Base-by-base conservation (phyloP, 1,140 invertebrate species). In the Drosophila insularis region DNA sequence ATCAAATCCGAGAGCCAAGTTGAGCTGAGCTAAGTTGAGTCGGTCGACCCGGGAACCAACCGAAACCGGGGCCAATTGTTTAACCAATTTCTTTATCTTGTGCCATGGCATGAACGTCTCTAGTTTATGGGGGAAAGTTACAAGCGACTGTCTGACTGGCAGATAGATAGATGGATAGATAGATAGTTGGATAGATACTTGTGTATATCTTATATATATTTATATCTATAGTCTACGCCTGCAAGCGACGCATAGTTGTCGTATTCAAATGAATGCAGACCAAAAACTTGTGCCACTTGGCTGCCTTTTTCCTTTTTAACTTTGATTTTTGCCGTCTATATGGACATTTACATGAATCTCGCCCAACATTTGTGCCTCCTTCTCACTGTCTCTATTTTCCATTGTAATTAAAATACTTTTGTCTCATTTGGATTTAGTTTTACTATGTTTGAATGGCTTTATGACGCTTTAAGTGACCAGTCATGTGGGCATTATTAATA, bases 41-140 rank as follows among this genome's bases (percentile, higher is more conserved):
- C 11, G 35, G 11, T 4, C 11, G 10, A 11, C 14, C 43, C 37
- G 40, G 19, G 65, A 40, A 2, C 56, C 31, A 10, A 17, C 32
- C 17, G 31, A 59, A 68, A 75, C 63, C 63, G 8, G 61, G 54
- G 40, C 68, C 68, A 80, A 77, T 82, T 69, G 58, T 80, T 78
- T 82, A 78, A 68, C 72, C 81, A 69, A 78, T 75, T 75, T 71
- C 63, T 73, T 76, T 77, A 73, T 71, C 70, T 73, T 68, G 63
- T 68, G 63, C 74, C 67, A 65, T 68, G 61, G 63, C 74, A 55
- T 37, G 35, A 62, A 76, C 59, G 74, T 46, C 53, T 40, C 63
- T 78, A 40, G 76, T 89, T 87, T 87, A 87, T 87, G 84, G 85
- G 84, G 84, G 84, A 87, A 87, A 87, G 84, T 89, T 87, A 76